Percentiles rank a stretch among this genome's conserved stretches.
Evolutionary conservation across 92 coral and sea anemone species (phyloP).

Genomic region (Virgularia gustaviana): DNA sequence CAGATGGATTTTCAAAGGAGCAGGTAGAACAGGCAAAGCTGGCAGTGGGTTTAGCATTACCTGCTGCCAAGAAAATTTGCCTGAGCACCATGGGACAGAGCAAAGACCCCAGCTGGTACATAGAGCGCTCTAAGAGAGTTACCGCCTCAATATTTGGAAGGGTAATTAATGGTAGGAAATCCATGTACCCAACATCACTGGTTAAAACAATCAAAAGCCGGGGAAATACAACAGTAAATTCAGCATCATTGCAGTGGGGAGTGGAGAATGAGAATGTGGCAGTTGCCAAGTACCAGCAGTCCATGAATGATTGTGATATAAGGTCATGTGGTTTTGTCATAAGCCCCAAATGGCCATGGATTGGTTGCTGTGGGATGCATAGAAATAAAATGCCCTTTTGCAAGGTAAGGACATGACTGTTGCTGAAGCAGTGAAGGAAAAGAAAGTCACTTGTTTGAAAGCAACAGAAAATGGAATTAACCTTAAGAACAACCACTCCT

Average conservation of each 20-base stretch:
- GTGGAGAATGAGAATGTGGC: conserved; percentile 49
- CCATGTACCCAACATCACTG: conserved; percentile 10
- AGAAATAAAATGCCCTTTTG: conserved; percentile 50
- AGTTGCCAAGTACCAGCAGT: conserved; percentile 14
- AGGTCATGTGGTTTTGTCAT: conserved; percentile 49
- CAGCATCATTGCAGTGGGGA: conserved; percentile 48
- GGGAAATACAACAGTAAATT: conserved; percentile 1
- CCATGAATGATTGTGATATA: conserved; percentile 3
- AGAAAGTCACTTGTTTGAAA: conserved; percentile 37
- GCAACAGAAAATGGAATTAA: conserved; percentile 30
- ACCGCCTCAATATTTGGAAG: too few species aligned
- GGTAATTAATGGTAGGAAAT: conserved; percentile 31
- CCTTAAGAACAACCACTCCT: conserved; percentile 45
- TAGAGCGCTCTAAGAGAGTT: conserved; percentile 35
- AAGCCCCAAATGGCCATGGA: conserved; percentile 36
- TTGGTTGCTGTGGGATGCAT: conserved; percentile 54
- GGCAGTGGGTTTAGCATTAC: too few species aligned
- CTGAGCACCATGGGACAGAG: conserved; percentile 37
- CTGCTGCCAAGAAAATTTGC: conserved; percentile 44
- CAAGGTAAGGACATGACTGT: conserved; percentile 31
- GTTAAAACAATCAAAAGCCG: conserved; percentile 16
- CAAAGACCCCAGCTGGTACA: conserved; percentile 28
- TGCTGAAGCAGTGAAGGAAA: conserved; percentile 48
- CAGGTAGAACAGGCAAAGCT: background rate
- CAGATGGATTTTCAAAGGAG: background rate